These are phyloP conservation scores for Trissonchulus sp. DNA, from an alignment of 2,888 invertebrate species.

Conservation along the genomic window DNA sequence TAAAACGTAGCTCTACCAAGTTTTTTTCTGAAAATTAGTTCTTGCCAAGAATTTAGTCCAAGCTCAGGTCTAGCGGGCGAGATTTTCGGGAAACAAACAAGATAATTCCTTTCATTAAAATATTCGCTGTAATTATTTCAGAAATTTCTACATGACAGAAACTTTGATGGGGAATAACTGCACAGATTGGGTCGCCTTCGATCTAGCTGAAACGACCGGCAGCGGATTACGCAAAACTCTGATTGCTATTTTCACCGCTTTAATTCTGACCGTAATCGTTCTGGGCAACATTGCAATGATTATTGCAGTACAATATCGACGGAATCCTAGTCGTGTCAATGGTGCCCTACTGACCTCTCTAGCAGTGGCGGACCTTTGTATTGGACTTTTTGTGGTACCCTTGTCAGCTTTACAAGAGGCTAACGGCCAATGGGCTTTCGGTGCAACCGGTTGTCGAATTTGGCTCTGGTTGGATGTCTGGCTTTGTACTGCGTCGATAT, in stretches of 20 bases:
- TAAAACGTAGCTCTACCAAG: too few species aligned
- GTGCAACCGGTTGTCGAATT: background rate
- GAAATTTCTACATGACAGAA: too few species aligned
- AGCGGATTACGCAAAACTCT: too few species aligned
- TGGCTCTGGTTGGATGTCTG: background rate
- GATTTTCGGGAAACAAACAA: too few species aligned
- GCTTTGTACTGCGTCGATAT: background rate
- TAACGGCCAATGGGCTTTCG: background rate
- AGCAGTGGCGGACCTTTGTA: background rate
- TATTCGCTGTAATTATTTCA: too few species aligned
- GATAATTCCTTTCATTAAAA: too few species aligned
- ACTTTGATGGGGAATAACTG: too few species aligned
- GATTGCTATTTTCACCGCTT: background rate
- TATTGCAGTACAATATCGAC: background rate
- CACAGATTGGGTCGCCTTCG: too few species aligned
- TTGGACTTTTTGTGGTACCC: background rate
- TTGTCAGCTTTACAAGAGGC: background rate
- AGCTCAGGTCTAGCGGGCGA: too few species aligned
- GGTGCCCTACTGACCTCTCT: background rate
- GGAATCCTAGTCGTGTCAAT: background rate
- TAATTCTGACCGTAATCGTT: background rate
- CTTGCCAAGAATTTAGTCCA: too few species aligned
- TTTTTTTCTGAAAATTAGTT: too few species aligned
- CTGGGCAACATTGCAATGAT: background rate
- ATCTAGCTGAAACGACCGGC: too few species aligned